Evolutionary conservation across 2,888 invertebrate genomes (phyloP), one percentile per base, ranked within the genome.

Genomic region (Caenorhabditis macrosperma): DNA sequence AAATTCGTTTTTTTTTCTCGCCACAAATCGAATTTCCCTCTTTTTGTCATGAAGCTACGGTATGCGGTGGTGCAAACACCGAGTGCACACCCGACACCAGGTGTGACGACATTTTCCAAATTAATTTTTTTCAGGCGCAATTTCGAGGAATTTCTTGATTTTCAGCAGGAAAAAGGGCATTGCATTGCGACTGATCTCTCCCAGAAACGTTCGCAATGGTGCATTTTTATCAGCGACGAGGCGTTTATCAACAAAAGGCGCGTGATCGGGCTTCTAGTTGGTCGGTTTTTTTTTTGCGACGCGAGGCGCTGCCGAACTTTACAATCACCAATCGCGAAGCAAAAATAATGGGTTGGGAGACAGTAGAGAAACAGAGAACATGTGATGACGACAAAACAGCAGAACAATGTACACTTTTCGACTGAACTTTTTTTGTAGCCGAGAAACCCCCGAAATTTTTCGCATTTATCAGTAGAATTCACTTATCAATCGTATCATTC

Each of bases 321-420:
- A 57, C 38, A 57, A 57, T 57, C 33, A 35, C 35, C 38, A 6
- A 20, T 55, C 55, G 55, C 54, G 30, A 35, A 55, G 35, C 33
- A 35, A 7, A 38, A 24, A 20, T 20, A 33, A 12, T 30, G 17
- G 24, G 44, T n/a, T n/a, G 28, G 26, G 22, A 54, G 72, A 57
- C 60, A 71, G 33, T 33, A 61, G 63, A 71, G 63, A 72, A 63
- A 46, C n/a, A 63, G 30, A 55, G 50, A 52, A 26, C 57, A 57
- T 38, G 52, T 52, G 52, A 52, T 52, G 52, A 52, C 52, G 52
- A 52, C 12, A 52, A 38, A 22, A 38, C 35, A 24, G 50, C 17
- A 28, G 72, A 72, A 57, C 55, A 72, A 72, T 55, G 72, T 72
- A 63, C 72, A 61, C 22, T 60, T 46, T 59, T 41, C 41, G 38